Percentiles rank a stretch among this genome's conserved stretches.
phyloP scores from a whole-genome alignment of 1,140 invertebrate species.

The Scaptomyza pallida region DNA sequence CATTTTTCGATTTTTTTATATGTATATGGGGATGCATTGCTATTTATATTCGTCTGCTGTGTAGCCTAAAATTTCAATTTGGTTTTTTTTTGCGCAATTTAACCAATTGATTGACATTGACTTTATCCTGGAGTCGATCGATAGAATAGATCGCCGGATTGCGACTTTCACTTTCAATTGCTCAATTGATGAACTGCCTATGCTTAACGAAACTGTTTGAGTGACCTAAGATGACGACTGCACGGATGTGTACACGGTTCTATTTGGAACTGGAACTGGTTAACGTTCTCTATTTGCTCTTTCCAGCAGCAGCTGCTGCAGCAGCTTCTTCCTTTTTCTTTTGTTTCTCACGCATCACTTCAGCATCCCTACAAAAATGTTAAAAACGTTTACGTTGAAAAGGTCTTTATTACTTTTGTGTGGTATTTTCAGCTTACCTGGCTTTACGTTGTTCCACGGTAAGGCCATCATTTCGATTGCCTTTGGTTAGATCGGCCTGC shows the following conservation, averaged over 20 bases:
- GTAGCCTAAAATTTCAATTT: slow-evolving; percentile 9
- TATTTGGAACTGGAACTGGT: slow-evolving; percentile 20
- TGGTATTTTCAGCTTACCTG: slow-evolving; percentile 85
- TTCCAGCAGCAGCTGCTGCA: slow-evolving; percentile 60
- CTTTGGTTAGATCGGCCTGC: slow-evolving; percentile 88
- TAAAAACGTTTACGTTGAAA: not conserved
- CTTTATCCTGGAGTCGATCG: slow-evolving; percentile 19
- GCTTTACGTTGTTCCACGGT: slow-evolving; percentile 91
- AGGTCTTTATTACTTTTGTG: not conserved
- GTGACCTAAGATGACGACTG: slow-evolving; percentile 19
- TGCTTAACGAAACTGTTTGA: slow-evolving; percentile 31
- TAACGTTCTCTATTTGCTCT: slow-evolving; percentile 57
- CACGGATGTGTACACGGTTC: slow-evolving; percentile 9
- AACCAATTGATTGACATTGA: slow-evolving; percentile 30
- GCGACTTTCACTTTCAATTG: slow-evolving; percentile 17
- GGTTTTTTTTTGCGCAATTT: slow-evolving; percentile 18
- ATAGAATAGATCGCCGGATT: slow-evolving; percentile 14
- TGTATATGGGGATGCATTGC: slow-evolving; percentile 21
- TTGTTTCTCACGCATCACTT: slow-evolving; percentile 92
- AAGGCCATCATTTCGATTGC: slow-evolving; percentile 88
- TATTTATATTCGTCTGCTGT: slow-evolving; percentile 31
- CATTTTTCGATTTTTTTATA: not conserved
- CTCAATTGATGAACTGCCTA: slow-evolving; percentile 15
- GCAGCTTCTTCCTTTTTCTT: slow-evolving; percentile 86
- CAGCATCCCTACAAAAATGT: slow-evolving; percentile 88